A percentile compares a stretch with the other conserved stretches of the same genome.
phyloP scores from a whole-genome alignment of 64 coral and sea anemone genomes.

The Montipora sp. region DNA sequence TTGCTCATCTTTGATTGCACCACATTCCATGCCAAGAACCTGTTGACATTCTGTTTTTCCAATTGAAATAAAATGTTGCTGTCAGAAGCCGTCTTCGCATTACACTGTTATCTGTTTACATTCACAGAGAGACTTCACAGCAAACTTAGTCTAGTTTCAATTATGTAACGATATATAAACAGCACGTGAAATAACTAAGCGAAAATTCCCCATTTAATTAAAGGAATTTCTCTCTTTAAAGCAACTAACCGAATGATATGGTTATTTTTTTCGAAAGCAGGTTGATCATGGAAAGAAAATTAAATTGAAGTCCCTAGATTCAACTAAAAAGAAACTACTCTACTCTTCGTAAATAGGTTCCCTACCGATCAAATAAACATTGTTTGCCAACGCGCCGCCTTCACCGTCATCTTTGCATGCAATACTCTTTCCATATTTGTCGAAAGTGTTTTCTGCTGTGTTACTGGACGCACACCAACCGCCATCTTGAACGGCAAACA shows the following conservation, averaged over 20 bases:
- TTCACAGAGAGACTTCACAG: too few species aligned
- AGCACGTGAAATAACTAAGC: too few species aligned
- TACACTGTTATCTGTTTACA: too few species aligned
- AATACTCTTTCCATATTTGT: conserved; percentile 30
- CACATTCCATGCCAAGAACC: conserved; percentile 9
- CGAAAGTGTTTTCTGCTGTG: conserved; percentile 17
- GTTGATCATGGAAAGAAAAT: too few species aligned
- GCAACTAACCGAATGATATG: too few species aligned
- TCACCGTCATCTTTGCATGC: conserved; percentile 22
- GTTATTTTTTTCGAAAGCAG: too few species aligned
- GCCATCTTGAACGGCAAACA: conserved; percentile 68
- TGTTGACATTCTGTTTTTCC: neutral
- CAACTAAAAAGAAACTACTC: too few species aligned
- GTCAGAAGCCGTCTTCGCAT: neutral
- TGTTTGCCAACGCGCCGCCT: conserved; percentile 66
- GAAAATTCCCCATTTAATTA: too few species aligned
- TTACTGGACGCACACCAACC: conserved; percentile 50
- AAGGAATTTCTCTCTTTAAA: too few species aligned
- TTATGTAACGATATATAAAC: too few species aligned
- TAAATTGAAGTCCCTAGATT: too few species aligned
- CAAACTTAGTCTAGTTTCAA: too few species aligned
- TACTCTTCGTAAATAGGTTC: neutral
- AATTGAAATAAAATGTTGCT: neutral
- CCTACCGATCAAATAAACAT: conserved; percentile 52
- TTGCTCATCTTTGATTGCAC: neutral